phyloP scores from a whole-genome alignment of 2,797 vertebrate genomes.

The Microcaecilia unicolor region DNA sequence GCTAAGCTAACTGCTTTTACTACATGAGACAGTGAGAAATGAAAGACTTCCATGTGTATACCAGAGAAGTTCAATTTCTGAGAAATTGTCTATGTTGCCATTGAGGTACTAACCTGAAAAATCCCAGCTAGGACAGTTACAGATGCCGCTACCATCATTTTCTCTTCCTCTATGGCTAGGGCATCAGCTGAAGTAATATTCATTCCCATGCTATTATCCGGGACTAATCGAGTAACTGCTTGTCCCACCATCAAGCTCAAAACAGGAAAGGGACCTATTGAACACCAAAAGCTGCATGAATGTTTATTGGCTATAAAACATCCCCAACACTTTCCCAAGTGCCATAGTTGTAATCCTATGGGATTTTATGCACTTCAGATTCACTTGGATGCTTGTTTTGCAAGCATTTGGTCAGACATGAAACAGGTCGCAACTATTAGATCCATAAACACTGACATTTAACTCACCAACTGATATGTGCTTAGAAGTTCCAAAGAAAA shows the following conservation, averaged over 20 bases:
- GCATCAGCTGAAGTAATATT: constrained; percentile 54
- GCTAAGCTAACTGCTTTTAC: too few species aligned
- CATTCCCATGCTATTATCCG: constrained; percentile 20
- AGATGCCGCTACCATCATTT: constrained; percentile 73
- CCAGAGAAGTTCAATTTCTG: too few species aligned
- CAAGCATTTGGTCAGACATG: too few species aligned
- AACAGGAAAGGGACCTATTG: constrained; percentile 83
- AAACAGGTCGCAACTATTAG: too few species aligned
- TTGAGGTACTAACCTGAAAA: constrained; percentile 78
- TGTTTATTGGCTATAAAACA: rapidly evolving
- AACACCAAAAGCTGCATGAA: neutral
- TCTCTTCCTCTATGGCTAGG: constrained; percentile 46
- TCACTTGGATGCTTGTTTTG: too few species aligned
- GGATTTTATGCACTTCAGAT: too few species aligned
- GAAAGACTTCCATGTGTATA: too few species aligned
- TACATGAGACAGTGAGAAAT: too few species aligned
- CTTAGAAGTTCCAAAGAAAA: constrained; percentile 86
- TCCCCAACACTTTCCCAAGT: too few species aligned
- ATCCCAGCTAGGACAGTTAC: constrained; percentile 75
- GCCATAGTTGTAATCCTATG: too few species aligned
- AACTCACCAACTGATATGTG: constrained; percentile 91
- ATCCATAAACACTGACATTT: too few species aligned
- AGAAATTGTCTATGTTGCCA: neutral
- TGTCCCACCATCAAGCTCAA: constrained; percentile 88
- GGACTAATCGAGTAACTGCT: constrained; percentile 62